phyloP scores from a whole-genome alignment of 1,140 invertebrate genomes.

The Scaptodrosophila lebanonensis region DNA sequence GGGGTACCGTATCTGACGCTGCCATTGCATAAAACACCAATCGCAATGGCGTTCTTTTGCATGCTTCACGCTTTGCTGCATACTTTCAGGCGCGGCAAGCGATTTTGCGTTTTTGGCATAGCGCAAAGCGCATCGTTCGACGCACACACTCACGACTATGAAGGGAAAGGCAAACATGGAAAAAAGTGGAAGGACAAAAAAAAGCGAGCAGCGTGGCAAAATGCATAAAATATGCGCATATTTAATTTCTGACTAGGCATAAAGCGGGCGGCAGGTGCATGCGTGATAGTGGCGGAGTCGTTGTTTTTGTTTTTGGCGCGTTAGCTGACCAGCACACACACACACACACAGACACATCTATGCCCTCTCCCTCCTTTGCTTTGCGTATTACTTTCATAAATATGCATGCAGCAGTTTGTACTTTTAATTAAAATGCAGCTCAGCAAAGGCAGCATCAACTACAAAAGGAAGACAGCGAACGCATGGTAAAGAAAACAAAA shows the following conservation, averaged over 20 bases:
- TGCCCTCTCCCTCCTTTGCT: slow-evolving; percentile 46
- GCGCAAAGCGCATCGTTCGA: slow-evolving; percentile 30
- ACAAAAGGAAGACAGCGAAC: slow-evolving; percentile 1
- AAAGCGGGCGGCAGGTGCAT: slow-evolving; percentile 45
- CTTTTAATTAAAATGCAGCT: slow-evolving; percentile 69
- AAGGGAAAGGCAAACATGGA: slow-evolving; percentile 5
- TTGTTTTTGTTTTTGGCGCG: slow-evolving; percentile 12
- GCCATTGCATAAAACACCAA: slow-evolving; percentile 27
- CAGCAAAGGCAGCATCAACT: slow-evolving; percentile 13
- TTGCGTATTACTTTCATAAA: slow-evolving; percentile 73
- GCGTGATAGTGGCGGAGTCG: slow-evolving; percentile 9
- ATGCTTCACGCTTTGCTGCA: slow-evolving; percentile 67
- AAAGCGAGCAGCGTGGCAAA: slow-evolving; percentile 61
- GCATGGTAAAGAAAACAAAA: slow-evolving; percentile 20
- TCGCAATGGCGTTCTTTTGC: slow-evolving; percentile 54
- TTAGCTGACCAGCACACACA: too few species aligned
- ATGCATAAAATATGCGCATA: slow-evolving; percentile 73
- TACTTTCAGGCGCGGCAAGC: slow-evolving; percentile 73
- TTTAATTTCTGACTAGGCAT: slow-evolving; percentile 66
- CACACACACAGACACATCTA: too few species aligned
- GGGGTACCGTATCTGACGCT: background rate
- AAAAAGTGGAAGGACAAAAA: slow-evolving; percentile 13
- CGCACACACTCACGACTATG: slow-evolving; percentile 18
- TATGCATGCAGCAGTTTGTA: slow-evolving; percentile 68
- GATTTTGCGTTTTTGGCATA: slow-evolving; percentile 66